Conservation (phyloP, 1,140 invertebrate genomes). For the Gerris buenoi region DNA sequence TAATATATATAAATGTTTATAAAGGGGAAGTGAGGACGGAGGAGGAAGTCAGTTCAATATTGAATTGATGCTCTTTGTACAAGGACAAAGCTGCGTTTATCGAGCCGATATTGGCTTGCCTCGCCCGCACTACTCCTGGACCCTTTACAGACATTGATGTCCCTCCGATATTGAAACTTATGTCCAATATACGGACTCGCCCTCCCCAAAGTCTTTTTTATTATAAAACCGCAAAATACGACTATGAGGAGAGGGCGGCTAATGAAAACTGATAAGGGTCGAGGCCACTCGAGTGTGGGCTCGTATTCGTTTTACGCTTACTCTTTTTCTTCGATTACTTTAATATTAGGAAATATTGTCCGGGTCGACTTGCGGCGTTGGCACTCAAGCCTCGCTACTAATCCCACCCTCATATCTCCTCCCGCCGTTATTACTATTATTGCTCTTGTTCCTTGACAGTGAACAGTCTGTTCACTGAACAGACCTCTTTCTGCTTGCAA, state of each 20-base stretch:
- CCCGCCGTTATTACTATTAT: neutral
- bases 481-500: no score
- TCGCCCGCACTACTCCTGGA: no score
- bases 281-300: neutral
- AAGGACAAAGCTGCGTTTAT: neutral
- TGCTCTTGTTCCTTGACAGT: neutral
- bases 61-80: neutral
- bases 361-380: neutral
- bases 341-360: neutral
- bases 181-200: slow-evolving; percentile 15
- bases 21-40: neutral
- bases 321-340: neutral
- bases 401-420: neutral
- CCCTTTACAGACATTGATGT: slow-evolving; percentile 11
- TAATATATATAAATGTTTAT: neutral
- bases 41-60: neutral
- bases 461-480: no score
- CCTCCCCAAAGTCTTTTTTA: slow-evolving; percentile 17
- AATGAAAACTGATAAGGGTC: slow-evolving; percentile 13
- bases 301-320: neutral
- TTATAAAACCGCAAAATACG: slow-evolving; percentile 17
- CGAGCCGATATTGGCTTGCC: neutral
- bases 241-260: slow-evolving; percentile 5
- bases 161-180: slow-evolving; percentile 18
- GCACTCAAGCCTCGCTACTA: no score